These are phyloP conservation scores for Sula dactylatra DNA, from an alignment of 2,113 vertebrate species.

Conservation along the genomic window DNA sequence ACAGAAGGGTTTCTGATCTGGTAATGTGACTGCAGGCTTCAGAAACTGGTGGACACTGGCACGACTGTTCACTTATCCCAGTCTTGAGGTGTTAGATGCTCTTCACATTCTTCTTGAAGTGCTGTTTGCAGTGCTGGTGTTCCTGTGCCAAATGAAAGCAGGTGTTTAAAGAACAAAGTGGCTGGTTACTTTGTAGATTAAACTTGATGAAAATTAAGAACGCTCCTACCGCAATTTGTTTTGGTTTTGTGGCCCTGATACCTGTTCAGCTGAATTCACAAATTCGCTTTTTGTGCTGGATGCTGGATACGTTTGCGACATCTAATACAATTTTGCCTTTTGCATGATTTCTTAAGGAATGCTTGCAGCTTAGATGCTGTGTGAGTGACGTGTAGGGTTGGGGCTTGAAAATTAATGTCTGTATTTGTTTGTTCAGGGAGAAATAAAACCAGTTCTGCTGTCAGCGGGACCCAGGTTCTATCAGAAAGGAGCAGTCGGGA, in stretches of 20 bases:
- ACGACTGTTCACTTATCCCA: neutral
- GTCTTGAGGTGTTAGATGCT: neutral
- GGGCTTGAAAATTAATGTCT: neutral
- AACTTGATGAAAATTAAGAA: neutral
- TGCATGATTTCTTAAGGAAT: neutral
- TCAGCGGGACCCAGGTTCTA: conserved; percentile 48
- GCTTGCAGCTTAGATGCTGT: neutral
- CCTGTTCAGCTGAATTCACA: neutral
- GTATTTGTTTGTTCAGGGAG: conserved; percentile 71
- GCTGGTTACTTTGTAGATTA: neutral
- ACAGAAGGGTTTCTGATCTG: neutral
- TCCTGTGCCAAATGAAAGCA: neutral
- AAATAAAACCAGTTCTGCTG: conserved; percentile 69
- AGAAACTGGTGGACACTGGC: neutral
- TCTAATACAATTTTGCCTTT: neutral
- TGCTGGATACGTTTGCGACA: neutral
- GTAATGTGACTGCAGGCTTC: neutral
- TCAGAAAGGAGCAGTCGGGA: conserved; percentile 76
- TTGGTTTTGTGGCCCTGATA: neutral
- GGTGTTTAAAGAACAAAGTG: neutral
- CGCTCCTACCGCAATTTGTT: neutral
- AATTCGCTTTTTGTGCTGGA: neutral
- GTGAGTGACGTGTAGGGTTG: neutral
- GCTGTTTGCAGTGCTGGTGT: neutral
- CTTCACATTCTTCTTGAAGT: neutral